Base-by-base conservation (phyloP, 2,888 invertebrate species). In the Perizoma flavofasciatum region DNA sequence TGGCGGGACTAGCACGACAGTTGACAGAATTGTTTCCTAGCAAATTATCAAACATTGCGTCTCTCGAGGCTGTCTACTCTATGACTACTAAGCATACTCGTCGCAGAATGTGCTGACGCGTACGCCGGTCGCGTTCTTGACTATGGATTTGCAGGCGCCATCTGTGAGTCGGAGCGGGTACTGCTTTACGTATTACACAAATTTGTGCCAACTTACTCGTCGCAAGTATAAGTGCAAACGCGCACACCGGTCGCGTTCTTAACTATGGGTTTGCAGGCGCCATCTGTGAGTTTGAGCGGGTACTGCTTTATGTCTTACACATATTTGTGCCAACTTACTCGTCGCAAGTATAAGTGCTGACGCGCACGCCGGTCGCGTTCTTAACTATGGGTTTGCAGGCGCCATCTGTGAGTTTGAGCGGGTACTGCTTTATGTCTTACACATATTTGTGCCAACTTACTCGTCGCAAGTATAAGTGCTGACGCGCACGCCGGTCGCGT, bases 161-260 rank as follows among this genome's bases (percentile, higher is more conserved):
- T 86, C 78, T 5, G 69, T 85, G 37, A 93, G 87, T 22, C 92
- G 85, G 4, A 94, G 85, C 0, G 96, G 96, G 83, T 97, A 97
- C 50, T 90, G 85, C 9, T 80, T 77, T n/a, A n/a, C n/a, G n/a
- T n/a, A 7, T 45, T 3, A 4, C 7, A 3, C 22, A 45, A 4
- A 3, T 8, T n/a, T 8, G n/a, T 5, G 45, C 4, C 53, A 58
- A 88, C 93, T 93, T n/a, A n/a, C n/a, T n/a, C n/a, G n/a, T n/a
- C 93, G 83, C 96, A 96, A n/a, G 73, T 88, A 95, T 32, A n/a
- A n/a, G 92, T 86, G 9, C 83, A 77, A 6, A 94, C 88, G 46
- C 88, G 78, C 0, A 93, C 92, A 0, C 94, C 84, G 0, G 87
- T 82, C 0, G 80, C 80, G 49, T 88, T 92, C 56, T 82, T 83